A percentile compares a stretch with the other conserved stretches of the same genome.
phyloP scores from a whole-genome alignment of 2,888 invertebrate species.

The Drosophila algonquin region DNA sequence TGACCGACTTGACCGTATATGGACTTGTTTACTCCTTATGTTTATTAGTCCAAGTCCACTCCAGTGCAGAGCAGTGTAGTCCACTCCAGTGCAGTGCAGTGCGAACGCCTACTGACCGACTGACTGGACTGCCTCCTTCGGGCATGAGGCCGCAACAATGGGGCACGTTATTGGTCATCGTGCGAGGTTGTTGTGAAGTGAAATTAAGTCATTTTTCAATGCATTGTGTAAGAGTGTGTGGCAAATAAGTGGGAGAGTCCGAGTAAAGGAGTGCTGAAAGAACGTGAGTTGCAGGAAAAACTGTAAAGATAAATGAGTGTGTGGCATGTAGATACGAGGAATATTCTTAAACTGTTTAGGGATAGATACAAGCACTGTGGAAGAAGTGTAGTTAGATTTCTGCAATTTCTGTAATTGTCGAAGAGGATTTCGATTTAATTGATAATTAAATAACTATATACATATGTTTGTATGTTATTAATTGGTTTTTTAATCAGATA shows the following conservation, averaged over 20 bases:
- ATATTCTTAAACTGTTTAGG: no score
- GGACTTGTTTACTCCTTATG: constrained; percentile 78
- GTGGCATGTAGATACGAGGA: not conserved
- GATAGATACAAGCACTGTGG: no score
- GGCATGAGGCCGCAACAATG: constrained; percentile 8
- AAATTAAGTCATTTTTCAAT: constrained; percentile 72
- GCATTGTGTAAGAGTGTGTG: constrained; percentile 49
- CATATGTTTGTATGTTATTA: no score
- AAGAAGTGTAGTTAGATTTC: no score
- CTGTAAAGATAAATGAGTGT: constrained; percentile 26
- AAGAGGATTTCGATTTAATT: no score
- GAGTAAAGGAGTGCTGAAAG: constrained; percentile 10
- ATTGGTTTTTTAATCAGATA: no score
- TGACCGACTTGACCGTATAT: constrained; percentile 76
- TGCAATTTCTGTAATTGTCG: no score
- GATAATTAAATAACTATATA: no score
- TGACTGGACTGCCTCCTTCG: constrained; percentile 54
- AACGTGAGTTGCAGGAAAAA: constrained; percentile 20
- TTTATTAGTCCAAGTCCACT: constrained; percentile 66
- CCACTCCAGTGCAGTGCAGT: constrained; percentile 18
- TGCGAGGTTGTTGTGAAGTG: constrained; percentile 38
- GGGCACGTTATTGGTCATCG: constrained; percentile 39
- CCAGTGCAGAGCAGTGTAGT: constrained; percentile 18
- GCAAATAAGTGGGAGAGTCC: constrained; percentile 58
- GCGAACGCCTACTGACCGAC: constrained; percentile 68